Evolutionary conservation across 1,140 invertebrate species (phyloP).

Genomic region (silkworm (Bombyx mori)): DNA sequence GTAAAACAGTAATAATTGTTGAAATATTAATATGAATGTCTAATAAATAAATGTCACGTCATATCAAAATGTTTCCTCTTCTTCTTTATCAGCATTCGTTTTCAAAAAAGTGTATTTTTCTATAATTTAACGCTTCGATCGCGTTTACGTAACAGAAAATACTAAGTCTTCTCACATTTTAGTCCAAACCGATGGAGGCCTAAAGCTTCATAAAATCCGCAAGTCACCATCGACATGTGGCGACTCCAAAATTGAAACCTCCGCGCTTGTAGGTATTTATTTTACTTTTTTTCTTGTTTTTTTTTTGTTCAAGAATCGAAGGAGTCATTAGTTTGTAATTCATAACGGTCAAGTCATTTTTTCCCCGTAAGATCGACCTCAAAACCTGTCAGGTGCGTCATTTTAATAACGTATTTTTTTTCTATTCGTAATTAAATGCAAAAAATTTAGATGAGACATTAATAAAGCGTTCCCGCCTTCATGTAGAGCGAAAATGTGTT

Average conservation of each 20-base stretch:
- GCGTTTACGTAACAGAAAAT: too few species aligned
- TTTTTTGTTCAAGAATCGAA: conserved; percentile 31
- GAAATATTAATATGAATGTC: too few species aligned
- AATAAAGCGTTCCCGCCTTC: not conserved
- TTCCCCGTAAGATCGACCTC: conserved; percentile 8
- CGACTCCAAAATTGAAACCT: conserved; percentile 40
- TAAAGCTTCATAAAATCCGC: conserved; percentile 18
- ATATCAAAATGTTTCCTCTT: too few species aligned
- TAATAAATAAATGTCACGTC: too few species aligned
- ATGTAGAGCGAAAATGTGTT: conserved; percentile 2
- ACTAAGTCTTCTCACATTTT: too few species aligned
- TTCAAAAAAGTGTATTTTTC: too few species aligned
- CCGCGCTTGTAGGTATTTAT: conserved; percentile 17
- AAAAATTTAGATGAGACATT: conserved; percentile 20
- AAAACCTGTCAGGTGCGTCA: conserved; percentile 13
- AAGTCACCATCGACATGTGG: conserved; percentile 59
- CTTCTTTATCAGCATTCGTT: too few species aligned
- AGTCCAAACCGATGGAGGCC: conserved; percentile 8
- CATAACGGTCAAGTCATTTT: conserved; percentile 50
- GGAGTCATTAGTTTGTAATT: conserved; percentile 51
- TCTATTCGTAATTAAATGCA: conserved; percentile 20
- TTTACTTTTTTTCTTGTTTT: conserved; percentile 39
- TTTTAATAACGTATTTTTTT: conserved; percentile 20
- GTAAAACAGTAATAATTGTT: too few species aligned
- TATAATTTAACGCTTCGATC: too few species aligned